Percentiles rank a stretch among this genome's conserved stretches.
These are phyloP conservation scores for Eupithecia tripunctaria DNA, from an alignment of 2,888 invertebrate genomes.

Conservation along the genomic window DNA sequence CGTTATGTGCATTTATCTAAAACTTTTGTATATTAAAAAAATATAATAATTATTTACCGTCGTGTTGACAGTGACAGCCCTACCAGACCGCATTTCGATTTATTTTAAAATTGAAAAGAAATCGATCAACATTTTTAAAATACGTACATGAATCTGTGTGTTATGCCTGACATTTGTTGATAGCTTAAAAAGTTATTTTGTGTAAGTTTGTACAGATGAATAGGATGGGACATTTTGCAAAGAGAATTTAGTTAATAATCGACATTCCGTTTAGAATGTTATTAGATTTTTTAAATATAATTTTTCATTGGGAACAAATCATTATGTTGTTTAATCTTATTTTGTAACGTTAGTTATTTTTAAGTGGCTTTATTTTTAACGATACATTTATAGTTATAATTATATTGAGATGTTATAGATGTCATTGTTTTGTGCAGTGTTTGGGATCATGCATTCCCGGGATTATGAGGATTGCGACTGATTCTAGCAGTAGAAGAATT, in stretches of 20 bases:
- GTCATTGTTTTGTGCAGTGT: conserved; percentile 83
- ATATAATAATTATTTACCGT: conserved; percentile 60
- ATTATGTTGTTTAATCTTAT: conserved; percentile 85
- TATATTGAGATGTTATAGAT: conserved; percentile 83
- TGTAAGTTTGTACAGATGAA: conserved; percentile 82
- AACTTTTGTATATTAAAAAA: conserved; percentile 64
- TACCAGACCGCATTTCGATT: conserved; percentile 81
- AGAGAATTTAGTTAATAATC: conserved; percentile 82
- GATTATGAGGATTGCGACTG: conserved; percentile 81
- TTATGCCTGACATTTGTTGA: conserved; percentile 79
- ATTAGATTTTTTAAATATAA: conserved; percentile 74
- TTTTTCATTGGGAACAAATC: conserved; percentile 84
- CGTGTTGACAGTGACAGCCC: conserved; percentile 70
- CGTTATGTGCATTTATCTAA: conserved; percentile 78
- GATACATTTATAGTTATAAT: conserved; percentile 75
- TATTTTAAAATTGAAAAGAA: conserved; percentile 38
- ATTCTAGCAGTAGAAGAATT: conserved; percentile 72
- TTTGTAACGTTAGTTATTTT: conserved; percentile 84
- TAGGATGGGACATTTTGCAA: conserved; percentile 85
- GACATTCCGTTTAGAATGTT: conserved; percentile 85
- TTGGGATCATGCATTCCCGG: conserved; percentile 69
- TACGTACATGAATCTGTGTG: conserved; percentile 77
- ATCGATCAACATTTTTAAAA: conserved; percentile 72
- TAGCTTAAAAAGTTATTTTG: conserved; percentile 81
- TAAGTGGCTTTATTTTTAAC: conserved; percentile 82